These are phyloP conservation scores for Myodes glareolus DNA, from an alignment of 2,113 vertebrate genomes.

Conservation along the genomic window DNA sequence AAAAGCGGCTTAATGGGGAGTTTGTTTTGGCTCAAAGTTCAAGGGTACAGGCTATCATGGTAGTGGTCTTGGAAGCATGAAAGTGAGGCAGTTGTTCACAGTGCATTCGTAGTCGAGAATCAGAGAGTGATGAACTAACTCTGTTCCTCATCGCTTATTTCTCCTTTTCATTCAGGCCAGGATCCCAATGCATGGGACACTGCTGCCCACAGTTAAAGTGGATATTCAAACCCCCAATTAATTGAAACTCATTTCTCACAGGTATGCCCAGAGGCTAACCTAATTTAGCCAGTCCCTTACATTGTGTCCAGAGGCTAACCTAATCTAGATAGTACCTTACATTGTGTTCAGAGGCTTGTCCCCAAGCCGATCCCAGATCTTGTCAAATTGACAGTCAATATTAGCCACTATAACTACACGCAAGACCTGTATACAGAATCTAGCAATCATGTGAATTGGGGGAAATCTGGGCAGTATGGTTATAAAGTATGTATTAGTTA, in stretches of 20 bases:
- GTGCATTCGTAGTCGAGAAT: too few relatives aligned
- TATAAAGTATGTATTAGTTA: background rate
- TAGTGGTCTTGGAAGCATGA: background rate
- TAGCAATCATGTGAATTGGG: background rate
- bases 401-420: background rate
- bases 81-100: background rate
- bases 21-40: background rate
- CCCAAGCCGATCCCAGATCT: background rate
- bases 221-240: background rate
- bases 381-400: background rate
- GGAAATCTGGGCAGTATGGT: background rate
- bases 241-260: too few relatives aligned
- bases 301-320: background rate
- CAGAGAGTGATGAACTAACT: background rate
- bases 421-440: background rate
- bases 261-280: background rate
- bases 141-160: background rate
- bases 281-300: background rate
- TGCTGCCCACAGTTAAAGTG: too few relatives aligned
- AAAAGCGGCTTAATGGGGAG: background rate
- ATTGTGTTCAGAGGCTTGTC: background rate
- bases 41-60: too few relatives aligned
- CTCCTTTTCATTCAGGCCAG: background rate
- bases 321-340: background rate
- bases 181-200: background rate